Evolutionary conservation across 2,888 invertebrate genomes (phyloP), one percentile per base, ranked within the genome.

Genomic region (Hemistola chrysoprasaria): DNA sequence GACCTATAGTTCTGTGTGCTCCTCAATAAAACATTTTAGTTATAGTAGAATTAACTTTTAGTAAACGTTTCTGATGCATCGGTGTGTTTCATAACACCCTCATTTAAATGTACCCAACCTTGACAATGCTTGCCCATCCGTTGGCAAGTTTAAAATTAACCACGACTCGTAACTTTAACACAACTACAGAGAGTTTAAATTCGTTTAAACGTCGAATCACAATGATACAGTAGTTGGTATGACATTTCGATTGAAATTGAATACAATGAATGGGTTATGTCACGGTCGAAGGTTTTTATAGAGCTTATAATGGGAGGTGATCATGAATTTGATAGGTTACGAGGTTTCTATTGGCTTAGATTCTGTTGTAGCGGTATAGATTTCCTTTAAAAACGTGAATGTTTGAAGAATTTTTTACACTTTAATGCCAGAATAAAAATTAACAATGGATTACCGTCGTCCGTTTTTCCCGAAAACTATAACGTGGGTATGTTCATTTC

Each of bases 81-180:
- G 4, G 16, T 16, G 16, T 16, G 16, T 16, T 16, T 16, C 16
- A 26, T 16, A 38, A 26, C 16, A 9, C 22, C 22, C 25, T 25
- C 33, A 40, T 24, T 28, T 11, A 6, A 30, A 30, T 16, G 7
- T 30, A 24, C 22, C 38, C 40, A 53, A 45, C 55, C 54, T 53
- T 57, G 53, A 45, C 50, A 51, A 37, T 51, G 46, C 25, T 43
- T 44, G 34, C 25, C 32, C 39, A 48, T 48, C 44, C 46, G 34
- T 38, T 35, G 44, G 27, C 47, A 41, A 30, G 8, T 34, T 3
- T 6, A 30, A 30, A 34, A 24, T n/a, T 8, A 29, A 35, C 2
- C n/a, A 8, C n/a, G 26, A 27, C n/a, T 8, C 8, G n/a, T n/a
- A 28, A 30, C 30, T 31, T 11, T 25, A 22, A 24, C 3, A 3